Base-by-base conservation (phyloP, 1,140 invertebrate genomes). In the Drosophila mayri region DNA sequence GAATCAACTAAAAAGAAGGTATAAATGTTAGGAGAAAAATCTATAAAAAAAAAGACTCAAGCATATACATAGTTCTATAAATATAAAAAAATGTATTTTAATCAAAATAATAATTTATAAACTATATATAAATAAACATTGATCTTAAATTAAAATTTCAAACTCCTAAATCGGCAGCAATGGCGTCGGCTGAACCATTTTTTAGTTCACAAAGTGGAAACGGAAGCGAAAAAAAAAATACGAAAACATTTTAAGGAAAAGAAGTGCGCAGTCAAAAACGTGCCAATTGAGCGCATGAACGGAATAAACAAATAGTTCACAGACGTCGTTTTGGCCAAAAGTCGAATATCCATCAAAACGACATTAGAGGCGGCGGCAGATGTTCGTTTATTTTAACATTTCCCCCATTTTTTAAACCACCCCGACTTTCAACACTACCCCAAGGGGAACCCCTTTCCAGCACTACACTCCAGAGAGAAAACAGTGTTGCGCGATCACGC, bases 271-370 rank as follows among this genome's bases (percentile, higher is more conserved):
- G 59, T 58, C 65, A 81, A 81, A 70, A 66, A 85, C 81, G 81
- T 85, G 82, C 74, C 82, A 81, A 86, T 81, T 81, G 84, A 50
- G 50, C 50, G 59, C 84, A 80, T 88, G 84, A 88, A 75, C 41
- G 25, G 84, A 78, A 87, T 87, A 74, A 63, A 49, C 12, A 80
- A 88, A 59, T 77, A 63, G 66, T 59, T 60, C 43, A 52, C 40
- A 18, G 46, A 32, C 20, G 16, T 16, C 16, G 62, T 16, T 22
- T 46, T 43, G 40, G 49, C 41, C 61, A 68, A 74, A 52, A 67
- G 68, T 80, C 63, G 79, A 84, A 83, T 87, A 87, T 80, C 67
- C 59, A 88, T 87, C 68, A 88, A 88, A 88, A 73, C 14, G 40
- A 43, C 76, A 87, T 87, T 88, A 87, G 50, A 44, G 52, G 35